Evolutionary conservation across 2,888 invertebrate species (phyloP).

Genomic region (Ceriagrion tenellum): DNA sequence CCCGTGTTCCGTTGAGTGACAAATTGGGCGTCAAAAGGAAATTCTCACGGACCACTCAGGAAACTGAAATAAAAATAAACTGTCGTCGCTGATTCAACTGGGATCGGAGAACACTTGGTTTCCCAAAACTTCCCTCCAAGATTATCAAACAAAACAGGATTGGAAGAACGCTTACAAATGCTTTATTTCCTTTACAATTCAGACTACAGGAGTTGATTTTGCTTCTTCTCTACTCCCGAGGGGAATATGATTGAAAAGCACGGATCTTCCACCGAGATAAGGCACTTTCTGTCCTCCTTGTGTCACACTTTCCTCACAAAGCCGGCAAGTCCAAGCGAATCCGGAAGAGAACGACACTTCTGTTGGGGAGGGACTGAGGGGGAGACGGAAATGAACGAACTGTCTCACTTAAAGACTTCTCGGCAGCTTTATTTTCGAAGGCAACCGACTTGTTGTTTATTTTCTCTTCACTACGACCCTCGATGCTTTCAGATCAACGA

Average conservation of each 20-base stretch:
- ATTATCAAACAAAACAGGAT: background rate
- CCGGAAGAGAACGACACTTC: background rate
- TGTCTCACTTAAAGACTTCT: background rate
- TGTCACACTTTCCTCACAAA: background rate
- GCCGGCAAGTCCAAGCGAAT: background rate
- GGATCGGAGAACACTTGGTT: background rate
- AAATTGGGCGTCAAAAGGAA: background rate
- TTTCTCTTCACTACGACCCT: background rate
- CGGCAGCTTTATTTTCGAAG: background rate
- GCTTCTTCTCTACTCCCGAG: background rate
- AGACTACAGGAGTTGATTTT: background rate
- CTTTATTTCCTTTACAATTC: background rate
- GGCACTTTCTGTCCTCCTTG: conserved; percentile 14
- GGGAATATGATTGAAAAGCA: background rate
- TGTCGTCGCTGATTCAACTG: background rate
- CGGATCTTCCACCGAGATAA: background rate
- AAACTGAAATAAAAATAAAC: background rate
- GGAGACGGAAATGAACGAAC: background rate
- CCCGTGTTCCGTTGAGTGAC: background rate
- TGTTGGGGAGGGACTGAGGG: background rate
- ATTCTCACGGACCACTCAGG: background rate
- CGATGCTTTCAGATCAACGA: background rate
- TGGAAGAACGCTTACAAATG: background rate
- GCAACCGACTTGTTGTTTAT: background rate
- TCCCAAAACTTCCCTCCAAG: background rate